Conservation (phyloP, 1,140 invertebrate species). For the Chlorops oryzae region DNA sequence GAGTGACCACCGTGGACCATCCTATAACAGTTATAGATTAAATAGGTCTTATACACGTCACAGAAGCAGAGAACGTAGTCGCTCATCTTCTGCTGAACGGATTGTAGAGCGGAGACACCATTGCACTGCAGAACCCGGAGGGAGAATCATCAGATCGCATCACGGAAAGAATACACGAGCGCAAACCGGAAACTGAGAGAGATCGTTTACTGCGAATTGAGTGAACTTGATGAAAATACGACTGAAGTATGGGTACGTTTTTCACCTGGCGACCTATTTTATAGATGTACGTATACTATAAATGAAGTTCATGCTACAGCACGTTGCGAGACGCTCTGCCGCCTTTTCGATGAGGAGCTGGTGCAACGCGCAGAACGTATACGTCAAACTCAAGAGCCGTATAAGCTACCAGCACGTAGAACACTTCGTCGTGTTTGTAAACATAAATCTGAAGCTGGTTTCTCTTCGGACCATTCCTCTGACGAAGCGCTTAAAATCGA, state of each 20-base stretch:
- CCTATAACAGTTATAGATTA: too few species aligned
- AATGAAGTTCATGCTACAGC: slow-evolving; percentile 59
- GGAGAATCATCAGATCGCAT: too few species aligned
- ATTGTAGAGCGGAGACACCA: too few species aligned
- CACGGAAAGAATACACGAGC: background rate
- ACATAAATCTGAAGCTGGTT: slow-evolving; percentile 58
- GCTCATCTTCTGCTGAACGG: too few species aligned
- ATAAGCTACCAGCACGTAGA: slow-evolving; percentile 64
- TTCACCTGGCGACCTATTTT: slow-evolving; percentile 83
- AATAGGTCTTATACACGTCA: too few species aligned
- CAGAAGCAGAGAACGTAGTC: too few species aligned
- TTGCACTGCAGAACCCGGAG: too few species aligned
- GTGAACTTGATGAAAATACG: slow-evolving; percentile 56
- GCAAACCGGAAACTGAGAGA: slow-evolving; percentile 26
- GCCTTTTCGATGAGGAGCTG: slow-evolving; percentile 66
- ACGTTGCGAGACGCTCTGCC: slow-evolving; percentile 62
- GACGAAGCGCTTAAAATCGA: slow-evolving; percentile 68
- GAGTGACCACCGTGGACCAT: too few species aligned
- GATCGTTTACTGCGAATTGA: slow-evolving; percentile 54
- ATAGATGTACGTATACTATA: slow-evolving; percentile 57
- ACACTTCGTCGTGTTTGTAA: slow-evolving; percentile 61
- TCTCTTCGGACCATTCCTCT: slow-evolving; percentile 51
- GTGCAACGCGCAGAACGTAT: slow-evolving; percentile 62
- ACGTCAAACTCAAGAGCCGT: slow-evolving; percentile 57
- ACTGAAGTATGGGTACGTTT: slow-evolving; percentile 71